Evolutionary conservation across 2,888 invertebrate species (phyloP), one percentile per base, ranked within the genome.

Genomic region (Resseliella maxima): DNA sequence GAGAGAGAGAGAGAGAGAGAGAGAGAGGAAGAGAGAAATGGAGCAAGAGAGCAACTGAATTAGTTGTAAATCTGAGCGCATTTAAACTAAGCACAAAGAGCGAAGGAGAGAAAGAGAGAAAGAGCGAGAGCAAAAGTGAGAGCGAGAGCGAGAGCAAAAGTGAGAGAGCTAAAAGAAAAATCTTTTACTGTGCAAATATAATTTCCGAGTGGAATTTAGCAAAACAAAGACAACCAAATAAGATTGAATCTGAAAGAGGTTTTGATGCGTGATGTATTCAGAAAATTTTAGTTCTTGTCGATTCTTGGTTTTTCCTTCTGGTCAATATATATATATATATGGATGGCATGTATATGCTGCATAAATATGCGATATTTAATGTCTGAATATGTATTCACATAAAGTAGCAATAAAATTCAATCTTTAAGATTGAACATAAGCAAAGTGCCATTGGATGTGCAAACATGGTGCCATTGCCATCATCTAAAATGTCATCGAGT

Each of bases 291-390:
- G 31, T n/a, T 12, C 24, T 72, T 72, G 2, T 31, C 12, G 59
- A 59, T 27, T 31, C 31, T 35, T 72, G 59, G 5, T 31, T 15
- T 31, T 72, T 2, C 18, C 18, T 72, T 72, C 59, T 41, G 41
- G 41, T 41, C 27, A 2, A 24, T 27, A 27, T 59, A 2, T 59
- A 15, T 50, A 21, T 50, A 15, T 6, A 50, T 6, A 2, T 18
- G 50, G 59, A 59, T 59, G n/a, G 24, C 59, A 24, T 59, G 24
- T 72, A 31, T 72, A 15, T 31, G 31, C 15, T 72, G 35, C 35
- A 72, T 31, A 72, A 72, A 72, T 72, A 72, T 72, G 72, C 31
- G 72, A 72, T 72, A 72, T 72, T 59, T 72, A 72, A 72, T 72
- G 72, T 72, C 31, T 12, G 31, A 72, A 31, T 31, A 72, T 72